Evolutionary conservation across 2,888 invertebrate species (phyloP).

Genomic region (Chrysina gloriosa): DNA sequence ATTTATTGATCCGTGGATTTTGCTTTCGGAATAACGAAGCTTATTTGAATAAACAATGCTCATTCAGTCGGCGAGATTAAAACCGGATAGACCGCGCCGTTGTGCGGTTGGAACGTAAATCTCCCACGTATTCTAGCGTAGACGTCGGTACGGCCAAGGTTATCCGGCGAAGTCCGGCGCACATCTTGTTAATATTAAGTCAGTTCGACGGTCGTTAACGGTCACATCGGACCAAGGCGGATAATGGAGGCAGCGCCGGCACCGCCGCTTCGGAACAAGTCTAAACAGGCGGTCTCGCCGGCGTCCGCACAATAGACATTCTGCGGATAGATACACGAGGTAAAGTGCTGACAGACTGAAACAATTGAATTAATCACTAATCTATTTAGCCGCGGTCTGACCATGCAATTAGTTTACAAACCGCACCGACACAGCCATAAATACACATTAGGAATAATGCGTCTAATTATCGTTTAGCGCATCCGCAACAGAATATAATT

Average conservation of each 20-base stretch:
- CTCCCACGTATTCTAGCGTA: slow-evolving; percentile 13
- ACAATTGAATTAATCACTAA: slow-evolving; percentile 53
- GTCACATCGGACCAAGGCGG: background rate
- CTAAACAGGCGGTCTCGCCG: background rate
- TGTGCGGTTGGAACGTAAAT: slow-evolving; percentile 5
- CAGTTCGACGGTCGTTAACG: slow-evolving; percentile 11
- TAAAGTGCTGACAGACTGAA: slow-evolving; percentile 47
- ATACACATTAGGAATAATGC: slow-evolving; percentile 43
- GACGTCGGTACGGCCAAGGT: background rate
- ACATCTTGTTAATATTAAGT: slow-evolving; percentile 36
- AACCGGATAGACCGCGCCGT: background rate
- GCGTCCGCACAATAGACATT: slow-evolving; percentile 37
- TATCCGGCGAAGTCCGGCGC: slow-evolving; percentile 11
- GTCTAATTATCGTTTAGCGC: slow-evolving; percentile 34
- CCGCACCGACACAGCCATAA: slow-evolving; percentile 45
- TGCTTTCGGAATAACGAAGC: background rate
- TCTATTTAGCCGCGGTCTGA: slow-evolving; percentile 50
- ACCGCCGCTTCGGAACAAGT: background rate
- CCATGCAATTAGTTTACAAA: slow-evolving; percentile 51
- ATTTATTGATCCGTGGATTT: background rate
- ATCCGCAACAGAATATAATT: slow-evolving; percentile 23
- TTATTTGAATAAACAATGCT: slow-evolving; percentile 16
- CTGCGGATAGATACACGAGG: slow-evolving; percentile 17
- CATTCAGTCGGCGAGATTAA: background rate
- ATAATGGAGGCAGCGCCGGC: slow-evolving; percentile 2